A percentile compares a stretch with the other conserved stretches of the same genome.
Conservation (phyloP, 30 jellyfish, hydroid and myxozoan genomes). For the Clytia hemisphaerica region DNA sequence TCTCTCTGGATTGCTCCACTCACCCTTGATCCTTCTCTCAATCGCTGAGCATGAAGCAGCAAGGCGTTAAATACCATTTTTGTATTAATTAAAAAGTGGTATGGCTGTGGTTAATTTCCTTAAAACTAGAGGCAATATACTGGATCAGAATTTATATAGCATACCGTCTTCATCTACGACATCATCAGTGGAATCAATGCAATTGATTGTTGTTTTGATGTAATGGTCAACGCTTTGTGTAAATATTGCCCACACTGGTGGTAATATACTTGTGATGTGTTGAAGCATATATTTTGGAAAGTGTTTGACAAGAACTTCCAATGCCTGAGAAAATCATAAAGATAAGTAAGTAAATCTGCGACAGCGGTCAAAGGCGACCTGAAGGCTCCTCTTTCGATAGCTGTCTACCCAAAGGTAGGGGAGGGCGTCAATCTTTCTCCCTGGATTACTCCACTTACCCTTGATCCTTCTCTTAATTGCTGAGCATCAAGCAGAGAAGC, state of each 20-base stretch:
- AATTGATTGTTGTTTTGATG: conserved; percentile 54
- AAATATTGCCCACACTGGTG: conserved; percentile 91
- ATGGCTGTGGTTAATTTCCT: neutral
- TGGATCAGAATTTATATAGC: neutral
- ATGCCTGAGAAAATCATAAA: conserved; percentile 49
- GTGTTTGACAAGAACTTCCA: conserved; percentile 67
- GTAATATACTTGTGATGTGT: conserved; percentile 55
- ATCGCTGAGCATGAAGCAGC: no score
- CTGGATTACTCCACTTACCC: no score
- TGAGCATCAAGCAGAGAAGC: no score
- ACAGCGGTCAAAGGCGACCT: no score
- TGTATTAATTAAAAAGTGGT: no score
- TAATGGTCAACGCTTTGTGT: conserved; percentile 75
- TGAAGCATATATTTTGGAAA: conserved; percentile 58
- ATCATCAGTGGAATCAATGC: conserved; percentile 51
- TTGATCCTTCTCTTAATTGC: no score
- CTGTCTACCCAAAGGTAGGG: no score
- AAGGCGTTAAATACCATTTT: neutral
- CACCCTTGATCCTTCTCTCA: no score
- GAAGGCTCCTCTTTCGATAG: no score
- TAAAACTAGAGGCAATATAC: neutral
- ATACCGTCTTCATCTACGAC: conserved; percentile 94
- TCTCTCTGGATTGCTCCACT: no score
- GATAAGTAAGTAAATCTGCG: neutral
- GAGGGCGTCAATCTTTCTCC: no score